These are phyloP conservation scores for Ptycholaimellus sp. DNA, from an alignment of 2,888 invertebrate genomes.

Conservation along the genomic window DNA sequence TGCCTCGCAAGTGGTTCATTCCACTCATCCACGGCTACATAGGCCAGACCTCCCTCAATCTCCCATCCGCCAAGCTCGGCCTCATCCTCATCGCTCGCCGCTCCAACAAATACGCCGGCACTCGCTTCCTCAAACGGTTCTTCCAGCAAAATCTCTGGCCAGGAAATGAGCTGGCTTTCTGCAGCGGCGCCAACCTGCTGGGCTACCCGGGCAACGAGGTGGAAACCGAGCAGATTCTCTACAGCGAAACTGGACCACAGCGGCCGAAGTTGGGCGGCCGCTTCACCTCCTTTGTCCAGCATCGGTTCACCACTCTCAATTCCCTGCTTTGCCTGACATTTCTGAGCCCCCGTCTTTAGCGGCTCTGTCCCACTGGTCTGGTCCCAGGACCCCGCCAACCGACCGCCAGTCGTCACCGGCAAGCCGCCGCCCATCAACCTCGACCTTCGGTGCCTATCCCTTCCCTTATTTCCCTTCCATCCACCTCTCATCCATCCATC, in stretches of 20 bases:
- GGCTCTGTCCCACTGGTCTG: slow-evolving; percentile 87
- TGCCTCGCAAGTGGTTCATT: slow-evolving; percentile 44
- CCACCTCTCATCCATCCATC: no score
- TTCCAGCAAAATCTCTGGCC: background rate
- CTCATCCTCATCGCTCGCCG: slow-evolving; percentile 31
- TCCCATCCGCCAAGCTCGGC: slow-evolving; percentile 16
- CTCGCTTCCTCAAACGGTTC: slow-evolving; percentile 66
- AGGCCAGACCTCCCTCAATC: slow-evolving; percentile 17
- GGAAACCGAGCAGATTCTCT: slow-evolving; percentile 82
- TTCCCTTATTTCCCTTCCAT: no score
- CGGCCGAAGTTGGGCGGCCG: slow-evolving; percentile 20
- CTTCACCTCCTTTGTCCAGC: slow-evolving; percentile 70
- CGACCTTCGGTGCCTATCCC: slow-evolving; percentile 43
- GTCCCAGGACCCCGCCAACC: slow-evolving; percentile 82
- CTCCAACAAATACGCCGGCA: slow-evolving; percentile 82
- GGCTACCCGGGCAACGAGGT: slow-evolving; percentile 97
- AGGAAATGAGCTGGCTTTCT: no score
- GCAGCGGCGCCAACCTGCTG: slow-evolving; percentile 26
- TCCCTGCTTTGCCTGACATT: no score
- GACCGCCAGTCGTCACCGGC: slow-evolving; percentile 49
- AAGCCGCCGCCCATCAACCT: slow-evolving; percentile 75
- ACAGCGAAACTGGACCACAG: slow-evolving; percentile 40
- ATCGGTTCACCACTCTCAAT: no score
- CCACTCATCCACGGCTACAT: slow-evolving; percentile 80
- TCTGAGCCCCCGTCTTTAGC: no score